These are phyloP conservation scores for Drosophila asahinai DNA, from an alignment of 1,140 invertebrate genomes.

Conservation along the genomic window DNA sequence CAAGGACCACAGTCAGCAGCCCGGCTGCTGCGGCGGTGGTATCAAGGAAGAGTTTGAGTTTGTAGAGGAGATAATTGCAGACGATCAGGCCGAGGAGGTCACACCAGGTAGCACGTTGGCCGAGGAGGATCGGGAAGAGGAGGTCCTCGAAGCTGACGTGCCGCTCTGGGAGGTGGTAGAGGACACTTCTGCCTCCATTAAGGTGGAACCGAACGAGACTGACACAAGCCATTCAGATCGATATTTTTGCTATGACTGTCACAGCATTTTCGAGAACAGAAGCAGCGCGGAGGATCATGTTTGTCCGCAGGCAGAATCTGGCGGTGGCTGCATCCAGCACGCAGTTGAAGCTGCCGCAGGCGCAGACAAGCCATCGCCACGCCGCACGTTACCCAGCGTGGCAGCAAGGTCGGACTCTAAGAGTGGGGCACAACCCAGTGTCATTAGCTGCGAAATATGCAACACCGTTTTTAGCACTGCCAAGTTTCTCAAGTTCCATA, in stretches of 20 bases:
- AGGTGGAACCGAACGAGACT: constrained; percentile 6
- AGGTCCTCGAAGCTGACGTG: constrained; percentile 44
- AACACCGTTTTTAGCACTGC: constrained; percentile 88
- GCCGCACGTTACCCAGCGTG: constrained; percentile 27
- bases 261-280: constrained; percentile 69
- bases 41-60: constrained; percentile 9
- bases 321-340: background rate
- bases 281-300: constrained; percentile 68
- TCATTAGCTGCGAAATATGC: constrained; percentile 87
- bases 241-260: constrained; percentile 80
- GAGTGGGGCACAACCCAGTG: background rate
- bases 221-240: constrained; percentile 46
- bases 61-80: constrained; percentile 32
- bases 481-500: constrained; percentile 88
- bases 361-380: constrained; percentile 18
- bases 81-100: constrained; percentile 8
- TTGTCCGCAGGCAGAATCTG: constrained; percentile 54
- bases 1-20: constrained; percentile 26
- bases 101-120: background rate
- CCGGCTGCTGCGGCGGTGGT: constrained; percentile 5
- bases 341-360: background rate
- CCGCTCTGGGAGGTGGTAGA: constrained; percentile 67
- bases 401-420: background rate
- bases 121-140: constrained; percentile 35
- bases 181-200: background rate